Evolutionary conservation across 2,888 invertebrate species (phyloP), one percentile per base, ranked within the genome.

Genomic region (Synanthedon tipuliformis): DNA sequence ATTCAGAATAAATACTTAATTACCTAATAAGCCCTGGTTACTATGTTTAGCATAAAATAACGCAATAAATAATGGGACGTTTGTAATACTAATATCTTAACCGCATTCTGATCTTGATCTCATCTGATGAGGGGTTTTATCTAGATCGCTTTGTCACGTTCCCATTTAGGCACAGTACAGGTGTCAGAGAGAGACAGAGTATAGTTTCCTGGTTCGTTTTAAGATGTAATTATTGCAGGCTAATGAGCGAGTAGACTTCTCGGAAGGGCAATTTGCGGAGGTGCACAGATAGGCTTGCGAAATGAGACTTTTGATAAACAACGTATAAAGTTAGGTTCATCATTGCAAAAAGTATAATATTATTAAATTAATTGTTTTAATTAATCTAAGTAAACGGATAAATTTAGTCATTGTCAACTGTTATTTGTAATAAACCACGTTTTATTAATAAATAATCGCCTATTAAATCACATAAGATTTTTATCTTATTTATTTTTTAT

Each of bases 131-230:
- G 53, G 51, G 50, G 51, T 57, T 18, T 70, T 78, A 81, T 80
- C 80, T 75, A 70, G 78, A 81, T 82, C 73, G 62, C 54, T 71
- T 73, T 75, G 71, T 79, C 77, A 73, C 76, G 73, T 69, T 75
- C 69, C 64, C 61, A 65, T 65, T 59, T 60, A 64, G 57, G 59
- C 52, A 54, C 54, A 53, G 51, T 55, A 53, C 57, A 55, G 65
- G 56, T 53, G 68, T 57, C 58, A 61, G 74, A 81, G 59, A 60
- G 64, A 62, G 75, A 79, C 58, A 58, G 67, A 62, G 61, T 59
- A 64, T 61, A 61, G 66, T 68, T 69, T 73, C 69, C 68, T 65
- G 63, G 69, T 68, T 68, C 63, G 64, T 70, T 73, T 72, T 65
- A 63, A 71, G 65, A 72, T 70, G 72, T 71, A 81, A 81, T 80